phyloP scores from a whole-genome alignment of 2,797 vertebrate species.

The Erethizon dorsatum region DNA sequence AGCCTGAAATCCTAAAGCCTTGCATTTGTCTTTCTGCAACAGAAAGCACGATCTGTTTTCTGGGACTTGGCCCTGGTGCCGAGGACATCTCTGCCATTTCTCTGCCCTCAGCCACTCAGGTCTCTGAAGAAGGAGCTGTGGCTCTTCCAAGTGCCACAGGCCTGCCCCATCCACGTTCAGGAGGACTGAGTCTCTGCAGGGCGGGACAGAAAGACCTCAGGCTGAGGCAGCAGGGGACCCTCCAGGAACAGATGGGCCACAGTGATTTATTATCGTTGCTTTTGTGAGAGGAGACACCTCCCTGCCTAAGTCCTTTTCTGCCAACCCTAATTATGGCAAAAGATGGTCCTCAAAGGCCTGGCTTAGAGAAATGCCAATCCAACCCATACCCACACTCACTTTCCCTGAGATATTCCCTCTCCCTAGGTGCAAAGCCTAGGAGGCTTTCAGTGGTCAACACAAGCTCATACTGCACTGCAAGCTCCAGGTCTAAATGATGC shows the following conservation, averaged over 20 bases:
- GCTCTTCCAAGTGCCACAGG: not conserved
- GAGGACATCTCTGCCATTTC: not conserved
- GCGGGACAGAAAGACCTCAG: not conserved
- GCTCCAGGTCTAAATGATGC: not conserved
- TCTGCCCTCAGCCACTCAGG: too few species aligned
- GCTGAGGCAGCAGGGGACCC: not conserved
- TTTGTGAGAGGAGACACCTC: not conserved
- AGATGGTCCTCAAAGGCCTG: not conserved
- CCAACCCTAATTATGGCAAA: not conserved
- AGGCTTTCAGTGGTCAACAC: not conserved
- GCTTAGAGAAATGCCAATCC: not conserved
- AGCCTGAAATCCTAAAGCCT: not conserved
- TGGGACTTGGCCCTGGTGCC: too few species aligned
- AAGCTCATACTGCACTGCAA: accelerated
- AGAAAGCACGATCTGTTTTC: not conserved
- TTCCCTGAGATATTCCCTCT: not conserved
- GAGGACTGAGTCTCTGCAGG: not conserved
- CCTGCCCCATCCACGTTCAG: too few species aligned
- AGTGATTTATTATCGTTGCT: not conserved
- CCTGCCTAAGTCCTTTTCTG: not conserved
- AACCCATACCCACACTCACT: not conserved
- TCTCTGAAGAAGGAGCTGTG: not conserved
- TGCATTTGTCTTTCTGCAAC: not conserved
- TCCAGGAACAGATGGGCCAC: not conserved
- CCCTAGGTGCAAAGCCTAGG: not conserved